A percentile compares a stretch with the other conserved stretches of the same genome.
phyloP scores from a whole-genome alignment of 2,888 invertebrate genomes.

The Sminthurides aquaticus region DNA sequence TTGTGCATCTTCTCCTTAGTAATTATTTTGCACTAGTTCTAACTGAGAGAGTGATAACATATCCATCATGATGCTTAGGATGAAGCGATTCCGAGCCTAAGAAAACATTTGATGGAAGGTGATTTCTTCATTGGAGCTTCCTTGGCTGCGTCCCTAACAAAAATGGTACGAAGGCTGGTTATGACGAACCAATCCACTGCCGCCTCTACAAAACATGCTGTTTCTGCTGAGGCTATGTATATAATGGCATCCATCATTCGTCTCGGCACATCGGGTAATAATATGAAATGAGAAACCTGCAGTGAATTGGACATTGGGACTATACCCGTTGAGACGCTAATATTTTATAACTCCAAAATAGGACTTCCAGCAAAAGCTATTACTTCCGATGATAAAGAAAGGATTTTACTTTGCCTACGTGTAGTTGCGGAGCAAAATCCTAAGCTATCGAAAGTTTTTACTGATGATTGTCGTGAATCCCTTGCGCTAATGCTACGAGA shows the following conservation, averaged over 20 bases:
- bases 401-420: constrained; percentile 72
- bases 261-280: constrained; percentile 63
- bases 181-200: constrained; percentile 44
- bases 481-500: constrained; percentile 75
- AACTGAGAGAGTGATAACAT: neutral
- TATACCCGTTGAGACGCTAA: neutral
- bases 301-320: neutral
- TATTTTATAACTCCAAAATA: neutral
- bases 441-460: constrained; percentile 58
- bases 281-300: neutral
- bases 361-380: constrained; percentile 57
- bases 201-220: constrained; percentile 53
- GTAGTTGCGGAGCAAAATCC: constrained; percentile 60
- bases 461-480: constrained; percentile 64
- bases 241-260: constrained; percentile 79
- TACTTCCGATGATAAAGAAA: constrained; percentile 92
- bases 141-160: constrained; percentile 81
- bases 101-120: constrained; percentile 83
- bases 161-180: constrained; percentile 67
- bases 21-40: neutral
- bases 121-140: constrained; percentile 94
- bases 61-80: constrained; percentile 14
- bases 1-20: neutral
- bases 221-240: constrained; percentile 76
- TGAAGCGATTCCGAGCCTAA: constrained; percentile 68